Percentiles rank a stretch among this genome's conserved stretches.
These are phyloP conservation scores for Lithobates sylvaticus DNA, from an alignment of 2,797 vertebrate species.

Conservation along the genomic window DNA sequence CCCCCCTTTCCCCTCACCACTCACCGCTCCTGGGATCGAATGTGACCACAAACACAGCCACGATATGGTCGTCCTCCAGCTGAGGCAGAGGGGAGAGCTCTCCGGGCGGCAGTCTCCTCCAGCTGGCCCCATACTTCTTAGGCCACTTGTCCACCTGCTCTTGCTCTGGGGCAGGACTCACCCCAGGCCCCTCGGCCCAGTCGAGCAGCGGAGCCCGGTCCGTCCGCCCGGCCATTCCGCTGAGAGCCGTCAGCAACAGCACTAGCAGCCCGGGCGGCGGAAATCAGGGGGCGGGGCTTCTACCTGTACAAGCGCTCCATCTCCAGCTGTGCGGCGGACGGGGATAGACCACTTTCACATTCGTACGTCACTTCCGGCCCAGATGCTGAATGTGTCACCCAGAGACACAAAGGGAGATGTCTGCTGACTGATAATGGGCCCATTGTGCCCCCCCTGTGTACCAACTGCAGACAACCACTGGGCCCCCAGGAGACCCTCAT, in stretches of 20 bases:
- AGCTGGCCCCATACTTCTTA: conserved; percentile 68
- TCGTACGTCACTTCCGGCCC: conserved; percentile 28
- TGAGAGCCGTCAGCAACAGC: conserved; percentile 34
- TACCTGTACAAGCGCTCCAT: neutral
- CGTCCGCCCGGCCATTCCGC: conserved; percentile 87
- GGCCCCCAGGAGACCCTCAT: neutral
- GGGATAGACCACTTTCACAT: conserved; percentile 11
- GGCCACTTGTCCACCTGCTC: conserved; percentile 65
- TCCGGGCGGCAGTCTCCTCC: conserved; percentile 66
- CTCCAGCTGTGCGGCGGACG: neutral
- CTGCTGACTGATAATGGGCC: neutral
- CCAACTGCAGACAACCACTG: neutral
- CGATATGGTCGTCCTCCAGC: conserved; percentile 91
- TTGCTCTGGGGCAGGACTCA: conserved; percentile 73
- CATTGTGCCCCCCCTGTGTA: conserved; percentile 7
- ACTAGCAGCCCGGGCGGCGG: conserved; percentile 63
- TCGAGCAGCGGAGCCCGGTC: conserved; percentile 93
- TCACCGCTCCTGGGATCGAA: conserved; percentile 95
- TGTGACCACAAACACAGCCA: conserved; percentile 94
- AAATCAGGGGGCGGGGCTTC: conserved; percentile 48
- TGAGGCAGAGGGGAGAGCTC: conserved; percentile 61
- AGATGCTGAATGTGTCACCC: neutral
- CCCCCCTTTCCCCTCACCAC: conserved; percentile 12
- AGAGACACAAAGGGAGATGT: conserved; percentile 33
- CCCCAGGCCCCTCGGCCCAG: conserved; percentile 91